Percentiles rank a stretch among this genome's conserved stretches.
These are phyloP conservation scores for Malthinus seriepunctatus DNA, from an alignment of 2,888 invertebrate species.

Conservation along the genomic window DNA sequence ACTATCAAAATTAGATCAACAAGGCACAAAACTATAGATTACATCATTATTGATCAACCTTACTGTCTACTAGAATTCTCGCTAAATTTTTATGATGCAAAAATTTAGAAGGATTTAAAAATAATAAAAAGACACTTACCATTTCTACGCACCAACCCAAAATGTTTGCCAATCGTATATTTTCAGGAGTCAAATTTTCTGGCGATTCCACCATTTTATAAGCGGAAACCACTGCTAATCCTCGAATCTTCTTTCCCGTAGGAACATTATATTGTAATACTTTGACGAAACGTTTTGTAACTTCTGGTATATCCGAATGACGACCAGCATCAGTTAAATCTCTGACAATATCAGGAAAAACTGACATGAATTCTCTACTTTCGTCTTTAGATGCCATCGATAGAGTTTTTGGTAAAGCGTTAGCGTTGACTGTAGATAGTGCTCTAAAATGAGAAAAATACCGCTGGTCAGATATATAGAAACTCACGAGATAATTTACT, in stretches of 20 bases:
- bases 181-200: slow-evolving; percentile 74
- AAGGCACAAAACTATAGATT: too few species aligned
- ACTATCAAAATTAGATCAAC: too few species aligned
- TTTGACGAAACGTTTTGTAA: slow-evolving; percentile 80
- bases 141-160: slow-evolving; percentile 96
- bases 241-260: slow-evolving; percentile 85
- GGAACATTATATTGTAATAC: slow-evolving; percentile 92
- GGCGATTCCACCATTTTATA: slow-evolving; percentile 73
- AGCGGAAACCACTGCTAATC: slow-evolving; percentile 72
- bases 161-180: slow-evolving; percentile 76
- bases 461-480: neutral
- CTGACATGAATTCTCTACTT: slow-evolving; percentile 83
- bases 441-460: slow-evolving; percentile 44
- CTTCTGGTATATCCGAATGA: slow-evolving; percentile 76
- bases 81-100: too few species aligned
- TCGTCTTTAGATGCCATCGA: slow-evolving; percentile 72
- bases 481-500: neutral
- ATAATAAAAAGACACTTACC: slow-evolving; percentile 61
- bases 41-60: too few species aligned
- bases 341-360: slow-evolving; percentile 85
- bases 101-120: too few species aligned
- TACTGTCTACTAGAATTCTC: too few species aligned
- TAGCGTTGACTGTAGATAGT: slow-evolving; percentile 66
- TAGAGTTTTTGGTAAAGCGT: slow-evolving; percentile 64
- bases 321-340: slow-evolving; percentile 79